Conservation (phyloP, 2,797 vertebrate species). For the Tapera naevia region DNA sequence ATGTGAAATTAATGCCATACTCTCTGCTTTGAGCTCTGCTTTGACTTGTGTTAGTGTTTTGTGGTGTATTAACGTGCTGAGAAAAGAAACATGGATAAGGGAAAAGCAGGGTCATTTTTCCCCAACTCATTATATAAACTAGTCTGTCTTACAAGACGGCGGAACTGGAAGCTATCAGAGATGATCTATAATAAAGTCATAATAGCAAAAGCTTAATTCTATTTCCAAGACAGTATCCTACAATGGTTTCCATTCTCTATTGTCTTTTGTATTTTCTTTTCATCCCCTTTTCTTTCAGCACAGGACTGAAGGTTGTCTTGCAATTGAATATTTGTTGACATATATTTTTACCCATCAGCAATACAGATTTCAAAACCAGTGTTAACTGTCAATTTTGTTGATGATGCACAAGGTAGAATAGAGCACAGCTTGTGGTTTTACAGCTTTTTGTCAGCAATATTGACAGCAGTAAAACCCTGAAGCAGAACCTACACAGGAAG, state of each 20-base stretch:
- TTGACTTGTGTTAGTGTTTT: background rate
- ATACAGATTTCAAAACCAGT: slow-evolving; percentile 27
- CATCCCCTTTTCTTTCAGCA: background rate
- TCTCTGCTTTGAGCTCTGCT: background rate
- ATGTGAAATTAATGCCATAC: background rate
- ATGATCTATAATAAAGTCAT: background rate
- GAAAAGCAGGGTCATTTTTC: background rate
- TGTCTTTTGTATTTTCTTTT: background rate
- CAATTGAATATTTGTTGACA: background rate
- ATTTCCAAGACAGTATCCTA: background rate
- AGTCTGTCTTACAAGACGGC: background rate
- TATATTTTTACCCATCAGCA: background rate
- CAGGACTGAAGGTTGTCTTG: background rate
- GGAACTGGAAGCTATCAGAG: background rate
- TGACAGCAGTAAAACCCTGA: slow-evolving; percentile 51
- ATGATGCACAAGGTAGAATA: slow-evolving; percentile 18
- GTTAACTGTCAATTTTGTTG: slow-evolving; percentile 40
- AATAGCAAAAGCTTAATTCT: background rate
- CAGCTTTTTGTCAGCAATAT: slow-evolving; percentile 47
- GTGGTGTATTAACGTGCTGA: background rate
- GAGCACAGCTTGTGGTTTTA: slow-evolving; percentile 56
- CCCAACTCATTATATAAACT: background rate
- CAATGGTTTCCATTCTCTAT: background rate
- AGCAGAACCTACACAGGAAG: slow-evolving; percentile 35
- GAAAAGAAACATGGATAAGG: background rate